These are phyloP conservation scores for Lemur catta DNA, from an alignment of 2,797 vertebrate species.

Conservation along the genomic window DNA sequence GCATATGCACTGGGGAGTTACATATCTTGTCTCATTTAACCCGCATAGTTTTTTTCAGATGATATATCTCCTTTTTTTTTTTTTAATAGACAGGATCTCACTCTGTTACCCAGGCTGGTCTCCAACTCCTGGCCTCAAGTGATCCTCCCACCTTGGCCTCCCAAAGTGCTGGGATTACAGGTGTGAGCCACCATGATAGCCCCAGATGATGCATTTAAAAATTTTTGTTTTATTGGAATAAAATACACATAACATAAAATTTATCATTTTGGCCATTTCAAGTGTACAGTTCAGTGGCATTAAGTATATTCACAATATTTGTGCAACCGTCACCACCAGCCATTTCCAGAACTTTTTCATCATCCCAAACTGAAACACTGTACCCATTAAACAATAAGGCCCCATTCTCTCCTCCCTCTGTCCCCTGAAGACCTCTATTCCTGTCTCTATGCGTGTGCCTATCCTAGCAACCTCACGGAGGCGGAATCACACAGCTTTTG, in stretches of 20 bases:
- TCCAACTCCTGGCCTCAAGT: background rate
- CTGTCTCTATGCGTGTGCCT: too few relatives aligned
- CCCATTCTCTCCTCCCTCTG: too few relatives aligned
- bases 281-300: background rate
- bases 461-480: too few relatives aligned
- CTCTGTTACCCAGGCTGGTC: background rate
- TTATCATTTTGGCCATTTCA: background rate
- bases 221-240: background rate
- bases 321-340: too few relatives aligned
- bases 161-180: background rate
- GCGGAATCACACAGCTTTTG: background rate
- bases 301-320: background rate
- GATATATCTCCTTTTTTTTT: background rate
- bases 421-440: background rate
- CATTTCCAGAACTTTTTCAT: background rate
- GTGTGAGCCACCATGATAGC: background rate
- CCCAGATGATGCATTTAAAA: background rate
- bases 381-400: rapidly evolving
- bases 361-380: background rate
- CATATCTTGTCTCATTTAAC: background rate
- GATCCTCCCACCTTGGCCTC: background rate
- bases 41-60: too few relatives aligned
- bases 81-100: background rate
- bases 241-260: background rate
- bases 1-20: background rate